Conservation (phyloP, 1,140 invertebrate species). For the Orchesella cincta region DNA sequence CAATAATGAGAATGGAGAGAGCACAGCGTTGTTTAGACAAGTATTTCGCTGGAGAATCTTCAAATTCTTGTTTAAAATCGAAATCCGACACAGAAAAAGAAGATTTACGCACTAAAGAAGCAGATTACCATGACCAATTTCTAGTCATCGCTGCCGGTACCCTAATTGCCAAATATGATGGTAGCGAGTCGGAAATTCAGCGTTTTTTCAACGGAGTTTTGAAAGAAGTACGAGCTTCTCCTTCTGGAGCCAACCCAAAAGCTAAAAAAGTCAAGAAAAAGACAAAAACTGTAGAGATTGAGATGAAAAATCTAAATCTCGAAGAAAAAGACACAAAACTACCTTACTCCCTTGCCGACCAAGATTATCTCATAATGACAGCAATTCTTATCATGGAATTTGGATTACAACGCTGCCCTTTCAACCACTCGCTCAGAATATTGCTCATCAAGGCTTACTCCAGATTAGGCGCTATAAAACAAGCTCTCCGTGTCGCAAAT, state of each 20-base stretch:
- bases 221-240: too few relatives aligned
- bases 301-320: too few relatives aligned
- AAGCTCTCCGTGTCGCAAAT: conserved; percentile 52
- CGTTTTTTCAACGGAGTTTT: too few relatives aligned
- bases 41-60: background rate
- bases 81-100: too few relatives aligned
- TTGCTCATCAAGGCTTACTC: conserved; percentile 73
- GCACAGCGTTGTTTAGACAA: background rate
- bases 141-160: conserved; percentile 30
- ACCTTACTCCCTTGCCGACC: too few relatives aligned
- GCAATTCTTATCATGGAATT: conserved; percentile 65
- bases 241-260: too few relatives aligned
- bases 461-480: conserved; percentile 63
- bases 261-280: too few relatives aligned
- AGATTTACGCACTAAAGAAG: conserved; percentile 6
- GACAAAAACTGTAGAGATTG: too few relatives aligned
- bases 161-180: too few relatives aligned
- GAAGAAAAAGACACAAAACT: too few relatives aligned
- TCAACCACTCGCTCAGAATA: conserved; percentile 77
- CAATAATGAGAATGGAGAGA: background rate
- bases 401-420: conserved; percentile 69
- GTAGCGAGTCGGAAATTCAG: too few relatives aligned
- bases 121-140: conserved; percentile 32
- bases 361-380: conserved; percentile 57
- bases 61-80: background rate